phyloP scores from a whole-genome alignment of 2,113 vertebrate genomes.

The Thamnaconus septentrionalis region DNA sequence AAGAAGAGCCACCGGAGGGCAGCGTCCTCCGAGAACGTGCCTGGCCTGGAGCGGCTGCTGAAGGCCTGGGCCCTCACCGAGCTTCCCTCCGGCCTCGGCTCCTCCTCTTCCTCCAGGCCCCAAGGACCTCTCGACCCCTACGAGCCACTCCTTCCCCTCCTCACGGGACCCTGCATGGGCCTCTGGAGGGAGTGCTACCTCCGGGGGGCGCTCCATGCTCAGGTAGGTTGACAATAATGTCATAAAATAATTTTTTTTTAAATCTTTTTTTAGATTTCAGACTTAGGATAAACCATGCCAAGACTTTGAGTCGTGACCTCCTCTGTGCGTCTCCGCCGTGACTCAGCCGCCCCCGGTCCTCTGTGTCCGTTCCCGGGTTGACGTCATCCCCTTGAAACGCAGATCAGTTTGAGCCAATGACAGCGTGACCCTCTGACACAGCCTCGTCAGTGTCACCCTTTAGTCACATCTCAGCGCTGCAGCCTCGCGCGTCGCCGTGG shows the following conservation, averaged over 20 bases:
- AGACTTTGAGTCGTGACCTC: too few species aligned
- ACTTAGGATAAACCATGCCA: too few species aligned
- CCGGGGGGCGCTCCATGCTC: conserved; percentile 82
- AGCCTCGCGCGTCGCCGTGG: conserved; percentile 32
- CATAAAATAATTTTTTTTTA: background rate
- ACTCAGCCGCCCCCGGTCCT: too few species aligned
- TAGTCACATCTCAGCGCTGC: background rate
- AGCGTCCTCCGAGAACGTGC: conserved; percentile 77
- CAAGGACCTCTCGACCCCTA: conserved; percentile 59
- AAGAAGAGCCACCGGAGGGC: conserved; percentile 75
- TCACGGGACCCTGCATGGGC: conserved; percentile 80
- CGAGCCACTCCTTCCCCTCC: conserved; percentile 81
- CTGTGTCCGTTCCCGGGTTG: background rate
- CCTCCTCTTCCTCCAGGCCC: conserved; percentile 15
- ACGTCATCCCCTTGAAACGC: conserved; percentile 7
- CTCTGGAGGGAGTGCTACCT: conserved; percentile 92
- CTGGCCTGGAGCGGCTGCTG: conserved; percentile 76
- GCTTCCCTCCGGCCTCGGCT: conserved; percentile 28
- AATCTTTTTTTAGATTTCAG: background rate
- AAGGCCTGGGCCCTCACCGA: conserved; percentile 51
- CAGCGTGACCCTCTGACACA: conserved; percentile 4
- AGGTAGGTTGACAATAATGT: conserved; percentile 71
- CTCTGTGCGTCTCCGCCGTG: too few species aligned
- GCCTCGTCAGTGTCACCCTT: background rate
- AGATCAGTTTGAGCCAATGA: conserved; percentile 7